Evolutionary conservation across 2,888 invertebrate species (phyloP), one percentile per base, ranked within the genome.

Genomic region (Toxonevra muliebris): DNA sequence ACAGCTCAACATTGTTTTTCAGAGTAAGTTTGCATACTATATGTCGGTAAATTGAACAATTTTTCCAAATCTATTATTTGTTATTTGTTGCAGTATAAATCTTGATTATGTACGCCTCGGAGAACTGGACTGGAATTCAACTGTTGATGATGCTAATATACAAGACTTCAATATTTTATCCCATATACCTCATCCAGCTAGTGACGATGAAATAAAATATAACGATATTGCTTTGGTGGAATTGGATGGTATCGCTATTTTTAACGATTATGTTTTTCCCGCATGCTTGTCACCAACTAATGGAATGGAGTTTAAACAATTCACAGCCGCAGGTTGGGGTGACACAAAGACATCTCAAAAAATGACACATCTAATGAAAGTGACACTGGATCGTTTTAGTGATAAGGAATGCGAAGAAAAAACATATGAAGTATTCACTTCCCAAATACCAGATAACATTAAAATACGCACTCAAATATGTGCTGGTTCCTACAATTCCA

Each of bases 1-100:
- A 88, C 89, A 2, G 89, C 90, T 8, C 89, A 88, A 1, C 90
- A 90, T 75, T 90, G 90, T 71, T 74, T 79, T 20, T 69, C 71
- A 64, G 69, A 69, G 62, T n/a, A 42, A 2, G 42, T 55, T 63
- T 74, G 64, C 64, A 69, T 69, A 60, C 12, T 11, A 42, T 65
- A n/a, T n/a, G n/a, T n/a, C n/a, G n/a, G n/a, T n/a, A 9, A 13
- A n/a, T 40, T 53, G 42, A 10, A 42, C 53, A 53, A n/a, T n/a
- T n/a, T 19, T 4, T 12, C 11, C 59, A 20, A 13, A 4, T 20
- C 13, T n/a, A 40, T 7, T 10, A 7, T 15, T 1, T 42, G 19
- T 17, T 42, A 41, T 12, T 8, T 43, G 45, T 19, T 9, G 40
- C 70, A 75, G 41, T 64, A 78, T 78, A 15, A 75, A 72, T 7